Evolutionary conservation across 2,113 vertebrate genomes (phyloP), one percentile per base, ranked within the genome.

Genomic region (Cichladusa arquata): DNA sequence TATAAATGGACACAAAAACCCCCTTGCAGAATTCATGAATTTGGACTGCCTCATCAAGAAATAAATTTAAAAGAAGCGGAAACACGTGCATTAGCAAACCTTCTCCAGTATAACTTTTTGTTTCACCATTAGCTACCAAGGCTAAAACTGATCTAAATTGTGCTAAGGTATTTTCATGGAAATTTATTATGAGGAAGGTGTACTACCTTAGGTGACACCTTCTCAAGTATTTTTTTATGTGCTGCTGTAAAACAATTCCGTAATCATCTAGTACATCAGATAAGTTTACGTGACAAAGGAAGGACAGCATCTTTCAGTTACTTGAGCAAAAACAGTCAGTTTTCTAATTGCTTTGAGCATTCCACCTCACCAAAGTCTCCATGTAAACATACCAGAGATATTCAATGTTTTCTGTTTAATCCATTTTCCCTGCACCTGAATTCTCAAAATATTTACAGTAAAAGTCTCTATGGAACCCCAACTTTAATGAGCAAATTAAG

Each of bases 11-110:
- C 10, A 31, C 9, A 17, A 47, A 20, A 58, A 60, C 23, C 2
- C 1, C 8, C 9, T 23, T 70, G 19, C 13, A 8, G n/a, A 90
- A 34, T 14, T 2, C 0, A 0, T 48, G 11, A 33, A 40, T 38
- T 67, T 11, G 11, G 18, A 58, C 40, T 34, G 13, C 4, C n/a
- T 60, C 13, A 7, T 60, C 36, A 29, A 60, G 6, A 64, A 86
- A 76, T 13, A 24, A 1, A 60, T 58, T 53, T 38, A 17, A 65
- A 65, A 70, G 26, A 51, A 66, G 22, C 14, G 40, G 4, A 23
- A 88, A 73, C 10, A 22, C 0, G 2, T 78, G 12, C 16, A 40
- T 42, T 25, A 53, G 6, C 19, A 80, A 76, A 76, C 18, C 3
- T 83, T 83, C 29, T 34, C 16, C 38, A 80, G 9, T 4, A 1